Conservation (phyloP, 2,113 vertebrate species). For the Pollachius pollachius region DNA sequence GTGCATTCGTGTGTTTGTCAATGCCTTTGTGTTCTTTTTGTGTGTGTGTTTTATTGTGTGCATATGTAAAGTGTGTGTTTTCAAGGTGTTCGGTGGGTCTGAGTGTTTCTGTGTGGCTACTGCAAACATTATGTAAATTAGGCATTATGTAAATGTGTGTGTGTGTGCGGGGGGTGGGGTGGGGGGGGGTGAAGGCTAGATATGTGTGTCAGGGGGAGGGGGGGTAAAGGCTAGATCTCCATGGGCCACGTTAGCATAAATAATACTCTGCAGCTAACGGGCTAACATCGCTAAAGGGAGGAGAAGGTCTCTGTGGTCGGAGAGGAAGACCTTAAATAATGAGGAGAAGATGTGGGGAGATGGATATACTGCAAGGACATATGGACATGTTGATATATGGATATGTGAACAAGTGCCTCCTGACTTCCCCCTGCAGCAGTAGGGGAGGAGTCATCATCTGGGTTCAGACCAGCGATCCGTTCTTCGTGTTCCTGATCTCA, state of each 20-base stretch:
- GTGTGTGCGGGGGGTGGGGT: constrained; percentile 13
- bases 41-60: not conserved
- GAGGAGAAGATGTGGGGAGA: no score
- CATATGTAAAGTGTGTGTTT: constrained; percentile 7
- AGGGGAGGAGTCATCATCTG: no score
- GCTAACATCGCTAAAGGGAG: constrained; percentile 39
- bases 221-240: constrained; percentile 33
- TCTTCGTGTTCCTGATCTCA: no score
- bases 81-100: constrained; percentile 1
- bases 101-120: constrained; percentile 31
- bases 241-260: constrained; percentile 57
- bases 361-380: no score
- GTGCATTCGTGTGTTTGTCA: not conserved
- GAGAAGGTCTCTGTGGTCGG: constrained; percentile 13
- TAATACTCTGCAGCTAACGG: constrained; percentile 45
- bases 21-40: constrained; percentile 8
- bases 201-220: not conserved
- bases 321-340: no score
- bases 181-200: not conserved
- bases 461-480: no score
- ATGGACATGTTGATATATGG: no score
- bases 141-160: constrained; percentile 53
- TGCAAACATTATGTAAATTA: constrained; percentile 47
- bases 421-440: no score
- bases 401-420: no score